Evolutionary conservation across 1,140 invertebrate species (phyloP), one percentile per base, ranked within the genome.

Genomic region (Pseudomyrmex flavicornis): DNA sequence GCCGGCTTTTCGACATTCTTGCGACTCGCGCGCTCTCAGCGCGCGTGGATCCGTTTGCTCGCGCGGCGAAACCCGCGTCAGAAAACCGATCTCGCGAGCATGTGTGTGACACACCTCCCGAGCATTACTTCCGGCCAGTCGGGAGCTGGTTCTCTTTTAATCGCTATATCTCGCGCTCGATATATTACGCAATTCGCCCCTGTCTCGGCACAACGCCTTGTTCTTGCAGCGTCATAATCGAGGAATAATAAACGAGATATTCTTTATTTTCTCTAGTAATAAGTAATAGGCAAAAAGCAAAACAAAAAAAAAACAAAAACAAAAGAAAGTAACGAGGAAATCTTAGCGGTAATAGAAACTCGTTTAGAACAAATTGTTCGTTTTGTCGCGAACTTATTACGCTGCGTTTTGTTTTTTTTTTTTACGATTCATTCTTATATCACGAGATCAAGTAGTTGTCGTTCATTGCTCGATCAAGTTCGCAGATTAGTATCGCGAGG

Each of bases 1-100:
- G 13, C 56, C 17, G 35, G 73, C 68, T 83, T 65, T 79, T 65
- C 73, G 72, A 83, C 17, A 83, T 52, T 61, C 22, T 83, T 26
- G 74, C 65, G 15, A 35, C 35, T 35, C 0, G 35, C 35, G 26
- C 26, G 35, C 35, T 35, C 35, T 35, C 1, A 7, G 35, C 35
- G 35, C 35, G 35, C 35, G 35, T 35, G 35, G 35, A 35, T 35
- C 5, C 35, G 35, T 35, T 35, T 35, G 35, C 35, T 35, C 35
- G 35, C 35, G 35, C 35, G 35, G 35, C 35, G 35, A 35, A 35
- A 35, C 4, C 35, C 35, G 35, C 20, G 58, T 74, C 4, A 9
- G 46, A 58, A 48, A 73, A 50, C 17, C 59, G 13, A 35, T 35
- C 35, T 72, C 22, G 54, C 61, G n/a, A 76, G 76, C 46, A 7